Evolutionary conservation across 2,888 invertebrate species (phyloP).

Genomic region (Nysson spinosus): DNA sequence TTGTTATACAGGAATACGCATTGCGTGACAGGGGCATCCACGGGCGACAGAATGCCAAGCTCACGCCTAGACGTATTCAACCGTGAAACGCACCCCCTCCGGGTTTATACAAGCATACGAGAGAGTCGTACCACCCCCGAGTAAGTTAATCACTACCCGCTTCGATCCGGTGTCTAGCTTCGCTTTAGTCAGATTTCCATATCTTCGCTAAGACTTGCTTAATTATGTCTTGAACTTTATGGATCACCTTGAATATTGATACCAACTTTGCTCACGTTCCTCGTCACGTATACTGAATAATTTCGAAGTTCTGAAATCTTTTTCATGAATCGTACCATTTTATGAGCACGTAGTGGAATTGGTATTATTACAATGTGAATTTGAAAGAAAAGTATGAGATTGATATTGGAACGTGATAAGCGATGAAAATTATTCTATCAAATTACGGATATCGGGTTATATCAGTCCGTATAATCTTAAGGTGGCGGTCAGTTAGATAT

Average conservation of each 20-base stretch:
- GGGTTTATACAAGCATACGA: slow-evolving; percentile 34
- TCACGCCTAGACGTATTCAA: slow-evolving; percentile 63
- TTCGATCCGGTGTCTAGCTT: slow-evolving; percentile 36
- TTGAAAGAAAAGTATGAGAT: too few relatives aligned
- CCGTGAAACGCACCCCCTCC: slow-evolving; percentile 59
- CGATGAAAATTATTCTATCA: slow-evolving; percentile 24
- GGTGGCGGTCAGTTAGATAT: slow-evolving; percentile 61
- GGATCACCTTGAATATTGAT: too few relatives aligned
- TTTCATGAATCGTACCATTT: too few relatives aligned
- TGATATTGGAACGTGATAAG: too few relatives aligned
- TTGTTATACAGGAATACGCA: slow-evolving; percentile 64
- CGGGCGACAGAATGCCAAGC: slow-evolving; percentile 67
- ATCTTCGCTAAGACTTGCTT: slow-evolving; percentile 29
- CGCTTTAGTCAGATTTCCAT: slow-evolving; percentile 16
- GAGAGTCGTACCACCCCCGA: slow-evolving; percentile 23
- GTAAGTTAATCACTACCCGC: slow-evolving; percentile 42
- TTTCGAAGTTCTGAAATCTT: too few relatives aligned
- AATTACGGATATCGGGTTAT: slow-evolving; percentile 31
- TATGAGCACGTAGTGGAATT: too few relatives aligned
- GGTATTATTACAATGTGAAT: too few relatives aligned
- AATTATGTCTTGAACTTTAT: slow-evolving; percentile 16
- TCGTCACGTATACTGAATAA: too few relatives aligned
- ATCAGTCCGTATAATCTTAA: slow-evolving; percentile 42
- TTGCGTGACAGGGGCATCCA: slow-evolving; percentile 65
- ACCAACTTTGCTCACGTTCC: too few relatives aligned